Evolutionary conservation across 1,140 invertebrate species (phyloP).

Genomic region (Nomia melanderi): DNA sequence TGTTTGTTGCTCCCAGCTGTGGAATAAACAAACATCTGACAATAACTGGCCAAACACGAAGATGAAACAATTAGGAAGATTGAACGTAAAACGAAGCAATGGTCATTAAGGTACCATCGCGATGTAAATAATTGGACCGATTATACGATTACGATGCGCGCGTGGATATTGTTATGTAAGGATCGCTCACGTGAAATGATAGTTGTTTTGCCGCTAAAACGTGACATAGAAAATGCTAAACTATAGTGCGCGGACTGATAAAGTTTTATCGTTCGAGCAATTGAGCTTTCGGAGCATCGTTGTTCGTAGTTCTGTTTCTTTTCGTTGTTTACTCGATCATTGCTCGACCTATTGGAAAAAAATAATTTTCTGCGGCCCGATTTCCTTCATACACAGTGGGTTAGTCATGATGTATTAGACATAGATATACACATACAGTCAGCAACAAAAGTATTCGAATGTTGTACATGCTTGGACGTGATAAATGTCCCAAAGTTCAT

Average conservation of each 20-base stretch:
- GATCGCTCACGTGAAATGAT: not conserved
- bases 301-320: not conserved
- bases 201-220: not conserved
- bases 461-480: no score
- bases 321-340: no score
- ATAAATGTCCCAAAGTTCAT: no score
- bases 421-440: no score
- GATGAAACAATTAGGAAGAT: not conserved
- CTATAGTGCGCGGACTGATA: not conserved
- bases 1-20: not conserved
- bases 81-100: not conserved
- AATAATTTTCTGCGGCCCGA: no score
- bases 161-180: not conserved
- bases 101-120: not conserved
- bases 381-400: no score
- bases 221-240: not conserved
- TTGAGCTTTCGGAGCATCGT: not conserved
- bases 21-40: not conserved
- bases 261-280: not conserved
- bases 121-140: conserved; percentile 8
- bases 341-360: no score
- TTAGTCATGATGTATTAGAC: no score
- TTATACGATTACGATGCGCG: not conserved
- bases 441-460: no score
- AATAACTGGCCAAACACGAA: no score